phyloP scores from a whole-genome alignment of 2,797 vertebrate genomes.

The Eurystomus glaucurus region DNA sequence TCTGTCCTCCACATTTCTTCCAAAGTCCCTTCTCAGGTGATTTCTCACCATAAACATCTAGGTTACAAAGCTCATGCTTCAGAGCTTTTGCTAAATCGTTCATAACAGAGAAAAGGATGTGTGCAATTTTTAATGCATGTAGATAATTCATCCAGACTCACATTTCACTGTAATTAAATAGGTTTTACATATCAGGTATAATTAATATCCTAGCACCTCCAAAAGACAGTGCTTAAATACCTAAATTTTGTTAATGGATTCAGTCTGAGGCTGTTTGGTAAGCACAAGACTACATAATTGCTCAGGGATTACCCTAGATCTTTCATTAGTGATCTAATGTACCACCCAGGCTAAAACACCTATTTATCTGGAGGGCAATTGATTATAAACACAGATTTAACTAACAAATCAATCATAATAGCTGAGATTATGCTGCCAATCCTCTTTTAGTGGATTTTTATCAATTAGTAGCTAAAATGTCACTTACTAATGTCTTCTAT shows the following conservation, averaged over 20 bases:
- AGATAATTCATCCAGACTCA: constrained; percentile 21
- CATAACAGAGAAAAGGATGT: not conserved
- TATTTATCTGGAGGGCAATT: constrained; percentile 22
- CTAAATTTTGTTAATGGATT: not conserved
- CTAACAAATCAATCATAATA: constrained; percentile 34
- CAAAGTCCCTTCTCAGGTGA: not conserved
- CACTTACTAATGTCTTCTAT: not conserved
- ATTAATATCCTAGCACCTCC: constrained; percentile 32
- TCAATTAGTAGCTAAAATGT: constrained; percentile 17
- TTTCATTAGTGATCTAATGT: not conserved
- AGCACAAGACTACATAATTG: not conserved
- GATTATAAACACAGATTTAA: constrained; percentile 70
- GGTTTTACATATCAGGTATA: not conserved
- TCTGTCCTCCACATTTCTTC: not conserved
- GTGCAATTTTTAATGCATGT: not conserved
- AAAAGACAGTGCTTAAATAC: constrained; percentile 16
- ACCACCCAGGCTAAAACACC: not conserved
- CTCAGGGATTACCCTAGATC: not conserved
- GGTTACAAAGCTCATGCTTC: not conserved
- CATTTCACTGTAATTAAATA: constrained; percentile 3
- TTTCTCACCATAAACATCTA: not conserved
- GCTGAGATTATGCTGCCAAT: constrained; percentile 11
- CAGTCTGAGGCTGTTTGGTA: not conserved
- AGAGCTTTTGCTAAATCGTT: not conserved
- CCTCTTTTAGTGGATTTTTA: constrained; percentile 38